Evolutionary conservation across 1,140 invertebrate species (phyloP).

Genomic region (Acromyrmex echinatior): DNA sequence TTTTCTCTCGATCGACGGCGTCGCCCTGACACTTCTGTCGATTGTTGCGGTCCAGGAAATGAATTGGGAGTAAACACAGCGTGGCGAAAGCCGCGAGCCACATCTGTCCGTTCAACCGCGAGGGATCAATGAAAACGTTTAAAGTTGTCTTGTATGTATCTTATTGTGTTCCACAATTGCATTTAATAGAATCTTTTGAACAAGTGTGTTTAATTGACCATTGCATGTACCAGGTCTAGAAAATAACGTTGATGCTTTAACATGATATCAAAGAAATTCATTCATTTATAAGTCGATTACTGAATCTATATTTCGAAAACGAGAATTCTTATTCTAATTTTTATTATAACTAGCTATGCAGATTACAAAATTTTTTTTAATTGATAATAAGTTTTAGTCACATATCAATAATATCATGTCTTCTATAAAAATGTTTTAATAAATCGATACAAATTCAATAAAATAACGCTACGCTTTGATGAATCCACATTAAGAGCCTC

Average conservation of each 20-base stretch:
- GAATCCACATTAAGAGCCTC: background rate
- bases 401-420: background rate
- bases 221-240: too few relatives aligned
- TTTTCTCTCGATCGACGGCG: conserved; percentile 49
- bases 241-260: background rate
- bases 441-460: background rate
- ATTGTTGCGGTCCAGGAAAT: conserved; percentile 64
- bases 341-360: background rate
- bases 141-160: conserved; percentile 9
- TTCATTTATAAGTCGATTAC: background rate
- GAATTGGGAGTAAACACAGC: conserved; percentile 68
- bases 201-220: background rate
- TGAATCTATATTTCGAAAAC: background rate
- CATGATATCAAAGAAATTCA: conserved; percentile 1
- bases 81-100: conserved; percentile 28
- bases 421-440: background rate
- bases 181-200: background rate
- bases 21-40: conserved; percentile 65
- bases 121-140: conserved; percentile 47
- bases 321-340: background rate
- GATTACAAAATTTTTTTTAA: background rate
- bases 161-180: background rate
- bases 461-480: background rate
- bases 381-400: background rate
- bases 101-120: conserved; percentile 46